Evolutionary conservation across 2,113 vertebrate genomes (phyloP), one percentile per base, ranked within the genome.

Genomic region (Mola mola): DNA sequence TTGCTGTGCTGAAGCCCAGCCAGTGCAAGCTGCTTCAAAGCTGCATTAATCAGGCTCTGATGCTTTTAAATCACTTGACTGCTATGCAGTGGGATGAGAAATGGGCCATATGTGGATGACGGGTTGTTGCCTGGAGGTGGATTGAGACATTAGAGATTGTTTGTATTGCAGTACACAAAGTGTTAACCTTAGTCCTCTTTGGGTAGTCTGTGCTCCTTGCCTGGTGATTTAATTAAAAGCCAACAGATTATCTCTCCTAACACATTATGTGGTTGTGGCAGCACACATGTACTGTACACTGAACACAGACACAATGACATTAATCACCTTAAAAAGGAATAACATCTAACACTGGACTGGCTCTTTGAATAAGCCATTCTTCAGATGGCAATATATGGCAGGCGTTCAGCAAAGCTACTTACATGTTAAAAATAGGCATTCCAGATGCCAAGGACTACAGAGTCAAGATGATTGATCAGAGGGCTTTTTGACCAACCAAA

Each of bases 201-300:
- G 56, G 20, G 25, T 64, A 48, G 61, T 63, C 63, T 34, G 29
- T 42, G 56, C 52, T 79, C 40, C 48, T 50, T 61, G 82, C 37
- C 51, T 71, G 59, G 49, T 59, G 75, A 42, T 81, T 88, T 86
- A 87, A 88, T 90, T 87, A 85, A 87, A 89, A 59, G 34, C 64
- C 38, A 65, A 47, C 53, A 74, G 82, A 87, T 88, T 81, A 84
- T 82, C 75, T 82, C 59, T 52, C 63, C 47, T 58, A 71, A 75
- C 68, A 61, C 70, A 78, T 86, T 72, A 68, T 73, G 82, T 70
- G 72, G 50, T 62, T 21, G 25, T 29, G 36, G 62, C 13, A 26
- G 26, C 12, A 63, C 24, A 29, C 43, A 63, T 50, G 43, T 33
- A 51, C 72, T 55, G 34, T 50, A 43, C 19, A 13, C 46, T 49